Conservation (phyloP, 2,888 invertebrate genomes). For the Heliconius charithonia region DNA sequence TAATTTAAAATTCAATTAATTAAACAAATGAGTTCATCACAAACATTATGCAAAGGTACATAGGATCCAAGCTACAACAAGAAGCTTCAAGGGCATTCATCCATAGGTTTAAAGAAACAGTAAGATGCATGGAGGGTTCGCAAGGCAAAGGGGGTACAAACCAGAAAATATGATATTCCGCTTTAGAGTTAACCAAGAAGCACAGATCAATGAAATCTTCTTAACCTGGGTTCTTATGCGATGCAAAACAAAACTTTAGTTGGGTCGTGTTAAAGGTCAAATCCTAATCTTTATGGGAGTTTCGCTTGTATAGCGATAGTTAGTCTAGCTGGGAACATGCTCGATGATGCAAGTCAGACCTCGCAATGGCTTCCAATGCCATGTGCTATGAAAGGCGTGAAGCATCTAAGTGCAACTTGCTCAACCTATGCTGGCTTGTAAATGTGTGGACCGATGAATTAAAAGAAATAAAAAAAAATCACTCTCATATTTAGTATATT, state of each 20-base stretch:
- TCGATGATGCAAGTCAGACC: conserved; percentile 62
- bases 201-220: conserved; percentile 70
- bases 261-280: conserved; percentile 44
- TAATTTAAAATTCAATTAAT: not conserved
- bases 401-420: conserved; percentile 77
- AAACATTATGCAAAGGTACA: conserved; percentile 19
- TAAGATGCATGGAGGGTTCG: conserved; percentile 67
- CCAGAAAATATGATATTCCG: conserved; percentile 76
- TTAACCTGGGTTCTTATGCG: conserved; percentile 55
- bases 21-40: not conserved
- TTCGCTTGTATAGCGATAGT: conserved; percentile 63
- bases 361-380: conserved; percentile 46
- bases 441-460: conserved; percentile 79
- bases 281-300: conserved; percentile 47
- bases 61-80: conserved; percentile 65
- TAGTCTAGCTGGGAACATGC: conserved; percentile 74
- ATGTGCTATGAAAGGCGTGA: conserved; percentile 78
- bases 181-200: conserved; percentile 84
- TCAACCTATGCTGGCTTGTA: conserved; percentile 68
- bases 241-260: conserved; percentile 64
- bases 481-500: conserved; percentile 16
- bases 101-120: conserved; percentile 56
- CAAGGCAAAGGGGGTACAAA: conserved; percentile 74
- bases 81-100: conserved; percentile 76
- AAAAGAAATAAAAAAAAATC: conserved; percentile 50